Conservation (phyloP, 2,113 vertebrate species). For the Cromileptes altivelis region DNA sequence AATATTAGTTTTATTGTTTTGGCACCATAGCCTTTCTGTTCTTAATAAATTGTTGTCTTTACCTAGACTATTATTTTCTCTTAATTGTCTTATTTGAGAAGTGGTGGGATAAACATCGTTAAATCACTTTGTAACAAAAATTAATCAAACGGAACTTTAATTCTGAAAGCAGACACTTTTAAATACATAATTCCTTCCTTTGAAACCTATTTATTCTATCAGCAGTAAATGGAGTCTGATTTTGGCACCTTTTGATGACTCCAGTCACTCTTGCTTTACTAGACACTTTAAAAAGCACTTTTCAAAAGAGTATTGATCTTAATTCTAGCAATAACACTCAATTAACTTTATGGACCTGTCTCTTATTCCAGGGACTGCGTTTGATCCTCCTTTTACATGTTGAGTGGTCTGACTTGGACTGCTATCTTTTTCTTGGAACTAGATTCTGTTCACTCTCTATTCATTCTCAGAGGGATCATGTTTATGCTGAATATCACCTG, state of each 20-base stretch:
- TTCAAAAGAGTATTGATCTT: background rate
- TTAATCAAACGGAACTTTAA: background rate
- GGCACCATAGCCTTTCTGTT: background rate
- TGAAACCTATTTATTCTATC: background rate
- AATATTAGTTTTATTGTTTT: too few species aligned
- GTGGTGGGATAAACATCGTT: background rate
- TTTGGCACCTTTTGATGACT: background rate
- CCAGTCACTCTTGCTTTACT: background rate
- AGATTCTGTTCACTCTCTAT: background rate
- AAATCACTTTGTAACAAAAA: background rate
- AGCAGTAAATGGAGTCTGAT: background rate
- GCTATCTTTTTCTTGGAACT: background rate
- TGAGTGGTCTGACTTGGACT: background rate
- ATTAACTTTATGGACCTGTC: background rate
- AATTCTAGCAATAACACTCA: background rate
- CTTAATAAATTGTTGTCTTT: background rate
- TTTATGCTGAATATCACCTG: background rate
- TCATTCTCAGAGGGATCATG: background rate
- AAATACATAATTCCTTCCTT: background rate
- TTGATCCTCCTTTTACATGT: background rate
- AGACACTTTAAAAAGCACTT: background rate
- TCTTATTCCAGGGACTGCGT: constrained; percentile 8
- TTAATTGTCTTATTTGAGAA: background rate
- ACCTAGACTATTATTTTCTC: too few species aligned
- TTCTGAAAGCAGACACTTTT: background rate